Conservation (phyloP, 2,113 vertebrate species). For the Athene noctua region DNA sequence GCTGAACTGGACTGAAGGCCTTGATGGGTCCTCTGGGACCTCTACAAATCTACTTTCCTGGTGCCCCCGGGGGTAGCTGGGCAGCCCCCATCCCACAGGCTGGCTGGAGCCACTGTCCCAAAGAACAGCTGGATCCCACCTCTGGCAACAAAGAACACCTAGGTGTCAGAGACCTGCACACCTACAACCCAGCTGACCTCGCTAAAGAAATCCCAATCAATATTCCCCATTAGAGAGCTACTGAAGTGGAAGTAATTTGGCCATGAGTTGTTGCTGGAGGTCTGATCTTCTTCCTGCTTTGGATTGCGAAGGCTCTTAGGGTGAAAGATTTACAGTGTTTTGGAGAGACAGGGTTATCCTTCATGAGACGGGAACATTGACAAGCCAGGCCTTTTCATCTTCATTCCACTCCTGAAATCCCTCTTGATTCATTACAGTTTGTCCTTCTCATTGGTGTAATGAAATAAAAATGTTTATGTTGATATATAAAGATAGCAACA, state of each 20-base stretch:
- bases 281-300: not conserved
- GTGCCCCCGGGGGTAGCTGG: rapidly evolving
- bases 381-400: conserved; percentile 21
- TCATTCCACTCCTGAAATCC: conserved; percentile 15
- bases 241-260: not conserved
- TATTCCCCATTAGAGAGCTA: not conserved
- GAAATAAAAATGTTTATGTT: conserved; percentile 70
- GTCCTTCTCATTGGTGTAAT: conserved; percentile 40
- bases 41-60: too few species aligned
- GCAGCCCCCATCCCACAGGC: not conserved
- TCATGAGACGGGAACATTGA: not conserved
- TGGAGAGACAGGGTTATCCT: conserved; percentile 19
- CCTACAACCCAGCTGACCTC: not conserved
- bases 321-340: not conserved
- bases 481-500: conserved; percentile 66
- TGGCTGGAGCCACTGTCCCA: not conserved
- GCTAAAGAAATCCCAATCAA: not conserved
- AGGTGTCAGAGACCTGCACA: not conserved
- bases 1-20: not conserved
- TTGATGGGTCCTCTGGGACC: not conserved
- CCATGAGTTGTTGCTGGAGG: not conserved
- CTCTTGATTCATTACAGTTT: conserved; percentile 55
- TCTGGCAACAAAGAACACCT: not conserved
- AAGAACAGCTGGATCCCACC: not conserved
- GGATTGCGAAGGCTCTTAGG: not conserved